Evolutionary conservation across 2,113 vertebrate genomes (phyloP), one percentile per base, ranked within the genome.

Genomic region (Bungarus multicinctus): DNA sequence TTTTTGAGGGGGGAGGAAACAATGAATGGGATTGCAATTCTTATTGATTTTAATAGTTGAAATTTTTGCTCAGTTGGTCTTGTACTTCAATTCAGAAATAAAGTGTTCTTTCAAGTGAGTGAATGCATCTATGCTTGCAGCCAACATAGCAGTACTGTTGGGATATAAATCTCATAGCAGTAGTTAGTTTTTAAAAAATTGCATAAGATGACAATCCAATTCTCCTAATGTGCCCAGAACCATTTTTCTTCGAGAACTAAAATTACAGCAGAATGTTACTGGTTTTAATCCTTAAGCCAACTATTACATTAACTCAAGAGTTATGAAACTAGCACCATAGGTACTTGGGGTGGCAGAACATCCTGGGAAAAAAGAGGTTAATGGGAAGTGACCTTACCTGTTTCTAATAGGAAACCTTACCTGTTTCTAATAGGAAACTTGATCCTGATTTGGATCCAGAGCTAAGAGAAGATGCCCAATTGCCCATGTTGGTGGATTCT

Each of bases 231-330:
- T 64, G 18, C 50, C 50, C 23, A 81, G 47, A 81, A 8, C 30
- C 4, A 90, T 39, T 53, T 74, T 90, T 90, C 60, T 81, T 89
- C 55, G 89, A 1, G 3, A 94, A 87, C 54, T 90, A 20, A 60
- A 90, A 89, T 93, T 55, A 69, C 25, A 50, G 45, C 27, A 11
- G 8, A n/a, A 34, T 90, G 91, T 90, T 58, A 92, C 91, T 55
- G 39, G 90, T 39, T 25, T 93, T 85, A 60, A 9, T 95, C 1
- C 5, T 81, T 88, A 16, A 90, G 50, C 94, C 43, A 64, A 0
- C 89, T 2, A 25, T 52, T 69, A 12, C 88, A 47, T 11, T 60
- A 60, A 45, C 5, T 39, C n/a, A 81, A 58, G 69, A 81, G 34
- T 74, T 74, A n/a, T 34, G 64, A 39, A 81, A 18, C 1, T 39